Conservation (phyloP, 2,113 vertebrate species). For the Carlito syrichta region DNA sequence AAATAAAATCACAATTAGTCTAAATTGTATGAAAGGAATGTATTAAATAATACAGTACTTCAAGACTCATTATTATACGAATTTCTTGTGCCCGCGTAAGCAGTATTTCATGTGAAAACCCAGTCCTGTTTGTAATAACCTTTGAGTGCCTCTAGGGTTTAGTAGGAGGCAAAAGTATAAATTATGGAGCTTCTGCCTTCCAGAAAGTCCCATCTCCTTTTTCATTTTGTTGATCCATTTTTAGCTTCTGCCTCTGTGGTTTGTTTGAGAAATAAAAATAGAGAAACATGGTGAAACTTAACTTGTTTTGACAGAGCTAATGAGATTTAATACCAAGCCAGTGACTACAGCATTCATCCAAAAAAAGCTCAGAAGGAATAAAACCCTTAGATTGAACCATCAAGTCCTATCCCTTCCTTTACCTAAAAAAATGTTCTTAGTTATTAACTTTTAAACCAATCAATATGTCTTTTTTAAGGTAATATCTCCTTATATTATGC, state of each 20-base stretch:
- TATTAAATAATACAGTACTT: background rate
- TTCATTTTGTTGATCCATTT: background rate
- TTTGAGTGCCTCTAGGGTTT: background rate
- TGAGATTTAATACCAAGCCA: background rate
- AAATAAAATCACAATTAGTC: conserved; percentile 1
- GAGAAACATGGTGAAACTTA: background rate
- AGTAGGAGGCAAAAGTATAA: background rate
- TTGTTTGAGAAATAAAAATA: background rate
- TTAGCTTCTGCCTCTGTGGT: background rate
- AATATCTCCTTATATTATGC: background rate
- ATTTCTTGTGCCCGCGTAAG: background rate
- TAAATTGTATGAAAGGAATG: background rate
- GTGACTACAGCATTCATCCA: background rate
- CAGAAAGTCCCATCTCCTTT: background rate
- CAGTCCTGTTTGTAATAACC: background rate
- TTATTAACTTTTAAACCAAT: background rate
- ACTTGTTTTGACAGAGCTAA: background rate
- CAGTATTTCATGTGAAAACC: conserved; percentile 4
- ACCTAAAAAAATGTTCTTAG: background rate
- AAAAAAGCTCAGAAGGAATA: background rate
- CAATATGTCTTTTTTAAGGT: background rate
- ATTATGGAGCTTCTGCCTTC: background rate
- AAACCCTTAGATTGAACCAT: background rate
- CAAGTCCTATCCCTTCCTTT: background rate
- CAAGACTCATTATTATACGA: background rate